A percentile compares a stretch with the other conserved stretches of the same genome.
phyloP scores from a whole-genome alignment of 2,113 vertebrate genomes.

The Trochalopteron elliotii region DNA sequence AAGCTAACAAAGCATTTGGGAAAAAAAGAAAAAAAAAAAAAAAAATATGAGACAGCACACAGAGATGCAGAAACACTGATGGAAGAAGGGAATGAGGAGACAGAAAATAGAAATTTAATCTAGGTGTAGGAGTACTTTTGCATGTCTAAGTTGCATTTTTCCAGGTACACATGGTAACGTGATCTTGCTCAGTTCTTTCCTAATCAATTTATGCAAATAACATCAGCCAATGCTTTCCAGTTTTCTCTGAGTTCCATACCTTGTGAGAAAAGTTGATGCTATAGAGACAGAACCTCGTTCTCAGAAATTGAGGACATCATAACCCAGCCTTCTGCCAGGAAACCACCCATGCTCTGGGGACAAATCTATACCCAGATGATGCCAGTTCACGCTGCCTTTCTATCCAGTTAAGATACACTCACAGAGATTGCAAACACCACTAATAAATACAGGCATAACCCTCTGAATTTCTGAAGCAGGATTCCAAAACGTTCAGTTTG shows the following conservation, averaged over 20 bases:
- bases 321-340: neutral
- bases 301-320: neutral
- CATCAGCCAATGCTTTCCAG: neutral
- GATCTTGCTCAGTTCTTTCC: neutral
- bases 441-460: neutral
- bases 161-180: neutral
- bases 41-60: neutral
- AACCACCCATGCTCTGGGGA: neutral
- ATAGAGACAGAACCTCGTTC: rapidly evolving
- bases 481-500: neutral
- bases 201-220: neutral
- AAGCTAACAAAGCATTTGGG: neutral
- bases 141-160: neutral
- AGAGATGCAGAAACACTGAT: neutral
- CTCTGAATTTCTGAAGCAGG: neutral
- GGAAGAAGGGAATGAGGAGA: neutral
- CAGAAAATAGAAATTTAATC: neutral
- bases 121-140: rapidly evolving
- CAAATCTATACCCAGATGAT: neutral
- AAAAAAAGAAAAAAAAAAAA: neutral
- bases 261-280: neutral
- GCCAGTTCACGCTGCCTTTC: neutral
- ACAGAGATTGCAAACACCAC: neutral
- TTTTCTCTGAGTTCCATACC: neutral
- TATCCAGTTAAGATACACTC: neutral